A percentile compares a stretch with the other conserved stretches of the same genome.
These are phyloP conservation scores for Galerucella pusilla DNA, from an alignment of 2,888 invertebrate species.

Conservation along the genomic window DNA sequence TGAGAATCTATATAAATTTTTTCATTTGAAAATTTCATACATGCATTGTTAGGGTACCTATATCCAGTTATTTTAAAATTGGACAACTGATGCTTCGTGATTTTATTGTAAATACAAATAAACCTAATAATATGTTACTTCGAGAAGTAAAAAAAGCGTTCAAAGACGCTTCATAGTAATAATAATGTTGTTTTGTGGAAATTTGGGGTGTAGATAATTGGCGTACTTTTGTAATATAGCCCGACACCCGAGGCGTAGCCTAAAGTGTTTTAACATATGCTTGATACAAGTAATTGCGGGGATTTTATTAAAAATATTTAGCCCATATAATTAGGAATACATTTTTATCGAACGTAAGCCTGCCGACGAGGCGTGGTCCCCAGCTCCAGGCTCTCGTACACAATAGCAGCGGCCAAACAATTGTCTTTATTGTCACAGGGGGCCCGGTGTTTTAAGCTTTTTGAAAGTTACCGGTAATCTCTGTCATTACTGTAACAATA, in stretches of 20 bases:
- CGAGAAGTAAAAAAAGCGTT: not conserved
- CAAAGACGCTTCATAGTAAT: constrained; percentile 23
- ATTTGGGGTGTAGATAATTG: constrained; percentile 44
- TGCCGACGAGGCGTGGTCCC: constrained; percentile 53
- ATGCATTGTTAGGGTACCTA: not conserved
- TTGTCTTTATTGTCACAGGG: constrained; percentile 60
- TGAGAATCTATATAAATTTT: too few species aligned
- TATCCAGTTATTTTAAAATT: not conserved
- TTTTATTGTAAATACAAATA: not conserved
- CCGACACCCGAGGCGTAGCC: constrained; percentile 60
- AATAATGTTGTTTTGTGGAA: constrained; percentile 38
- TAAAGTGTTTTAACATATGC: constrained; percentile 59
- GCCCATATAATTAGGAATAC: constrained; percentile 59
- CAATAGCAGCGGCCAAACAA: constrained; percentile 58
- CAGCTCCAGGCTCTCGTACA: constrained; percentile 54
- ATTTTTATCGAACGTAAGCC: constrained; percentile 54
- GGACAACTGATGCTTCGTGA: not conserved
- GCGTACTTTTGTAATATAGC: constrained; percentile 48
- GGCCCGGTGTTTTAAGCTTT: constrained; percentile 51
- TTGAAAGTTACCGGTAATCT: constrained; percentile 56
- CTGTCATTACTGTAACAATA: constrained; percentile 54
- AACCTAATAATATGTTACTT: not conserved
- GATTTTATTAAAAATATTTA: constrained; percentile 58
- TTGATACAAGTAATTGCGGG: constrained; percentile 56
- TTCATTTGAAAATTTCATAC: not conserved